These are phyloP conservation scores for Grus americana DNA, from an alignment of 2,113 vertebrate genomes.

Conservation along the genomic window DNA sequence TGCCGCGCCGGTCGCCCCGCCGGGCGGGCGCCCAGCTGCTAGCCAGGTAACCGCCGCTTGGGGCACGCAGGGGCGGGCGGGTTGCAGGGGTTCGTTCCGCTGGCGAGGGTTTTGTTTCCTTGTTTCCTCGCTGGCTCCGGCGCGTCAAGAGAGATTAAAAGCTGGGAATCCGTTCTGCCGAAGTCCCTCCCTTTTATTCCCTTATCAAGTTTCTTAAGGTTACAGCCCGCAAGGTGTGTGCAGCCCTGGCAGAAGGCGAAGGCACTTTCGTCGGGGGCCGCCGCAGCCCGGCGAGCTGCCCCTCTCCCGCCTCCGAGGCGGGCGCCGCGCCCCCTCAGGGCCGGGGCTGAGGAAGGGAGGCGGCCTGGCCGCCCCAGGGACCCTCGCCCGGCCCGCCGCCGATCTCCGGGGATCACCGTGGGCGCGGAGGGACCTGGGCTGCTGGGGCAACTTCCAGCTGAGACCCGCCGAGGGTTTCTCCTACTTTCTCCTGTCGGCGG, in stretches of 20 bases:
- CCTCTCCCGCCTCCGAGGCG: background rate
- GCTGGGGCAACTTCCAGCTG: background rate
- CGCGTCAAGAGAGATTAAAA: background rate
- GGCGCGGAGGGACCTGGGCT: background rate
- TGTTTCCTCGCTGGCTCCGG: background rate
- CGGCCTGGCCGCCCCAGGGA: background rate
- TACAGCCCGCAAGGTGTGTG: background rate
- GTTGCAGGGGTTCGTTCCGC: background rate
- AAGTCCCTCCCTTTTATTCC: conserved; percentile 26
- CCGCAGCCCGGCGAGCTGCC: background rate
- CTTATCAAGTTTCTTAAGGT: conserved; percentile 51
- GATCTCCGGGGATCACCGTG: background rate
- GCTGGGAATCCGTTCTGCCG: background rate
- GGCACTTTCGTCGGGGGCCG: background rate
- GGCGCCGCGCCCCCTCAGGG: background rate
- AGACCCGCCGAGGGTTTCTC: background rate
- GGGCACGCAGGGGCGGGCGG: background rate
- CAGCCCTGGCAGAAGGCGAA: background rate
- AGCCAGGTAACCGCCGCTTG: conserved; percentile 1
- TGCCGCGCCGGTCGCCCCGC: background rate
- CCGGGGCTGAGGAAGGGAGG: background rate
- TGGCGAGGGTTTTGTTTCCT: background rate
- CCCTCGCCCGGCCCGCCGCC: background rate
- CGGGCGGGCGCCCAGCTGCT: background rate
- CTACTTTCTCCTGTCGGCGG: background rate